Evolutionary conservation across 1,140 invertebrate genomes (phyloP), one percentile per base, ranked within the genome.

Genomic region (Argopecten irradians): DNA sequence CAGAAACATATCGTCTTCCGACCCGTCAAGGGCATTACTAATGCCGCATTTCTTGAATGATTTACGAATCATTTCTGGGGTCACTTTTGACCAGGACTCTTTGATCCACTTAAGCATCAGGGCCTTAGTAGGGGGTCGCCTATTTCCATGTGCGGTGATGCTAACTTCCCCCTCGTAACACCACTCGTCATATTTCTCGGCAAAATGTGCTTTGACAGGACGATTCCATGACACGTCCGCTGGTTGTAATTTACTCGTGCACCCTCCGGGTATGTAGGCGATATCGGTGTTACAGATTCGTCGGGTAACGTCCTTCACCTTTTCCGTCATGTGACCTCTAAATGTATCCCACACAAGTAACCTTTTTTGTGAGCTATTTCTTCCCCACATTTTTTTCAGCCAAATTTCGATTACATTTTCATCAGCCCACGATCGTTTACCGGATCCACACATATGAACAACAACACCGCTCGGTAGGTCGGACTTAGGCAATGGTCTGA

Each of bases 201-300:
- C 32, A 83, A 88, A 85, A 3, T 34, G 34, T 36, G 3, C 1
- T 22, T 88, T 85, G 9, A 88, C 85, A 35, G 83, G 87, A 14
- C 82, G 85, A 28, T 88, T 88, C 5, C 85, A 55, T 16, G 32
- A 71, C 2, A 88, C 87, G 39, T 85, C 87, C 14, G 82, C 34
- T 2, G 83, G 87, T 36, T 88, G 87, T 35, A 88, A 35, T 22
- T 85, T 34, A 46, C 0, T 71, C 5, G 83, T 91, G 14, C 71
- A 89, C 3, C 87, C 89, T 16, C 88, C 88, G 9, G 90, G 90
- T 22, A 89, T 86, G 0, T 86, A 86, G 35, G 55, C 84, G 82
- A 39, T 34, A 11, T 34, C 43, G 34, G 36, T 39, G 39, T 84
- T 86, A 28, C 55, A 87, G 8, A n/a, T 88, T 5, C 11, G 86